These are phyloP conservation scores for Urocyon cinereoargenteus DNA, from an alignment of 2,797 vertebrate species.

Conservation along the genomic window DNA sequence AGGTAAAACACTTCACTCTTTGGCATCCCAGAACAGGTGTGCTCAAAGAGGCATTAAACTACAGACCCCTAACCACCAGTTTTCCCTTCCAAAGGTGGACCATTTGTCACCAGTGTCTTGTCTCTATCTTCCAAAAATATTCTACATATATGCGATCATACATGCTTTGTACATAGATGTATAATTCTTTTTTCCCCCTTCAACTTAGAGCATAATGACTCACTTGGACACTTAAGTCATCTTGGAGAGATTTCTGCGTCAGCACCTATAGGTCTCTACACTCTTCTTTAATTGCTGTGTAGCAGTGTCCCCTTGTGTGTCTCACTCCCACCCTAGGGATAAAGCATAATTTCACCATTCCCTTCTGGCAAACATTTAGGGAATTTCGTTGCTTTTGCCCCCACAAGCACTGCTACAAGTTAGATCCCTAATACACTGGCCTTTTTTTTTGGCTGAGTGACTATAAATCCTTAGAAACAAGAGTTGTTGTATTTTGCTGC, in stretches of 20 bases:
- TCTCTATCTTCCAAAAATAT: not conserved
- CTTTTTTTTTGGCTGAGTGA: not conserved
- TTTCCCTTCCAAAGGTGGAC: not conserved
- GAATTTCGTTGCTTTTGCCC: not conserved
- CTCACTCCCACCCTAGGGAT: not conserved
- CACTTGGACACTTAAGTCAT: not conserved
- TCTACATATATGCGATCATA: not conserved
- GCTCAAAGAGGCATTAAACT: not conserved
- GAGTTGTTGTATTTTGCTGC: not conserved
- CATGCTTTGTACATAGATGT: not conserved
- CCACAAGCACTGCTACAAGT: not conserved
- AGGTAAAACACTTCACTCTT: not conserved
- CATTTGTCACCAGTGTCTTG: not conserved
- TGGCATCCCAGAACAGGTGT: not conserved
- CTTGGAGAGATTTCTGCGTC: not conserved
- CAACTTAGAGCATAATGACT: not conserved
- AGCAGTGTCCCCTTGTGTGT: not conserved
- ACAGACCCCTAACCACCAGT: not conserved
- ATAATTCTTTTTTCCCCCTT: not conserved
- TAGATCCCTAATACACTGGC: not conserved
- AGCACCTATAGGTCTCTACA: not conserved
- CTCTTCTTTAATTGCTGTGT: not conserved
- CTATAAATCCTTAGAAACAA: not conserved
- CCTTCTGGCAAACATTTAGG: not conserved
- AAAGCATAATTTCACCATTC: not conserved